These are phyloP conservation scores for Esox lucius DNA, from an alignment of 2,797 vertebrate species.

Conservation along the genomic window DNA sequence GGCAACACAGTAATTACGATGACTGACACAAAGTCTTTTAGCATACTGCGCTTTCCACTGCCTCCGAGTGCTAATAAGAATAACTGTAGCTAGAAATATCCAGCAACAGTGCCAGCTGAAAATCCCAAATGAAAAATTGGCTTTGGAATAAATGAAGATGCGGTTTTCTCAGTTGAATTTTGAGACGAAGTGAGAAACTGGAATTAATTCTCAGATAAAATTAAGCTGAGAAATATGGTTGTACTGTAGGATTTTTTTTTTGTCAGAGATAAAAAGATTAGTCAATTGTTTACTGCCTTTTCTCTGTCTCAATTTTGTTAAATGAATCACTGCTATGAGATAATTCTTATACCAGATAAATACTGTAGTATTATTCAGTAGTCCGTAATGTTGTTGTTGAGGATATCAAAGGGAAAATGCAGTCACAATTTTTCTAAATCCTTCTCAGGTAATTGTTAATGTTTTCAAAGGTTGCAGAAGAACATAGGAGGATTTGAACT, in stretches of 20 bases:
- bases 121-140: conserved; percentile 20
- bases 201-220: conserved; percentile 37
- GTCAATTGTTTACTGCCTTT: conserved; percentile 27
- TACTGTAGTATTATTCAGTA: neutral
- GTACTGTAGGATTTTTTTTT: conserved; percentile 8
- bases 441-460: neutral
- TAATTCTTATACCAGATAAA: neutral
- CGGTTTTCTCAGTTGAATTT: conserved; percentile 31
- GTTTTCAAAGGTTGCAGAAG: neutral
- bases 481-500: neutral
- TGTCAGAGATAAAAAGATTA: conserved; percentile 4
- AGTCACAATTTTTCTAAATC: neutral
- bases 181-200: conserved; percentile 6
- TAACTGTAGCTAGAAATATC: conserved; percentile 26
- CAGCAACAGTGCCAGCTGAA: neutral
- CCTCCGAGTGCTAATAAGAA: conserved; percentile 2
- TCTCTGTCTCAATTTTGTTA: neutral
- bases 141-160: conserved; percentile 24
- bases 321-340: neutral
- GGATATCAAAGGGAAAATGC: neutral
- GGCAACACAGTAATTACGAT: conserved; percentile 37
- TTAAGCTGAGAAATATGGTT: conserved; percentile 2
- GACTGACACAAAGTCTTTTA: conserved; percentile 44
- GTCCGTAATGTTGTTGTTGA: neutral
- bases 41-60: conserved; percentile 16